Conservation (phyloP, 1,140 invertebrate genomes). For the Heliconius hermathena region DNA sequence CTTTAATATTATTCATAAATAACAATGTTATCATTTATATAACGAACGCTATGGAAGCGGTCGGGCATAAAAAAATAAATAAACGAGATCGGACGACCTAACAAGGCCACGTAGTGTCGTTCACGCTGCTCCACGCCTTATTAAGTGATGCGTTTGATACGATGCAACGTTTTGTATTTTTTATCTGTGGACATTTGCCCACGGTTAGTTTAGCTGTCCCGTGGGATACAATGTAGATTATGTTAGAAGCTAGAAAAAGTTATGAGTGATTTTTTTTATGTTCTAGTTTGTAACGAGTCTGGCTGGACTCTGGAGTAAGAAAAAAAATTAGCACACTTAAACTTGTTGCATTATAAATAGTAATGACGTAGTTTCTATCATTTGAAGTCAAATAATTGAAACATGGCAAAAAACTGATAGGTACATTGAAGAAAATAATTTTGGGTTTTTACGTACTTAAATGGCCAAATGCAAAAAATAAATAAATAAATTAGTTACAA, state of each 20-base stretch:
- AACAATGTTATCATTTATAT: conserved; percentile 19
- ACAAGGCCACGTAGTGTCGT: conserved; percentile 55
- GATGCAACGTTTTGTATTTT: conserved; percentile 17
- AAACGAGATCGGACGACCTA: conserved; percentile 59
- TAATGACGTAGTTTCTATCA: background rate
- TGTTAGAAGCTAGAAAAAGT: background rate
- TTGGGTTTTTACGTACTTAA: too few relatives aligned
- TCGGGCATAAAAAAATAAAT: conserved; percentile 41
- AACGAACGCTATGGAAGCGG: conserved; percentile 21
- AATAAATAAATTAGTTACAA: too few relatives aligned
- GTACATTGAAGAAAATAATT: too few relatives aligned
- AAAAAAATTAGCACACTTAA: background rate
- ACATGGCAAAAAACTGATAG: too few relatives aligned
- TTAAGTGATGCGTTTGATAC: conserved; percentile 28
- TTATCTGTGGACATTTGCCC: background rate
- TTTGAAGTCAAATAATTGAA: background rate
- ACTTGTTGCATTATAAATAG: background rate
- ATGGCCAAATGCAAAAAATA: too few relatives aligned
- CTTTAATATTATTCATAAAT: background rate
- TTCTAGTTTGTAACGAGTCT: background rate
- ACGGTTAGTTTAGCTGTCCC: background rate
- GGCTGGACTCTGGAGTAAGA: background rate
- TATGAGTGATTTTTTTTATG: conserved; percentile 6
- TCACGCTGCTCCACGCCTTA: conserved; percentile 34
- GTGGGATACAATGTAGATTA: conserved; percentile 2